Percentiles rank a stretch among this genome's conserved stretches.
Evolutionary conservation across 2,888 invertebrate species (phyloP).

Genomic region (Philereme vetulata): DNA sequence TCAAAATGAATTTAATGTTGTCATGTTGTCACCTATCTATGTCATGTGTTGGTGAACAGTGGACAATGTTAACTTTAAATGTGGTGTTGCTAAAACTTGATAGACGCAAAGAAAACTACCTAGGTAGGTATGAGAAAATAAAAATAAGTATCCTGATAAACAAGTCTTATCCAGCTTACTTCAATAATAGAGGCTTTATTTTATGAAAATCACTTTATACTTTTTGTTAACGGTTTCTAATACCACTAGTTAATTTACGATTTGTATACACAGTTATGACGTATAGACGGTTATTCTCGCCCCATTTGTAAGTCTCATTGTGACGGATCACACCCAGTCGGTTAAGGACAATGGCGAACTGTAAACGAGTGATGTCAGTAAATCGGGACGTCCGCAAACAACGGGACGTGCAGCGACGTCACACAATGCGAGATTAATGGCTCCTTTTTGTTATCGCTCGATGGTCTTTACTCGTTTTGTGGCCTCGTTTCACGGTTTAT

Average conservation of each 20-base stretch:
- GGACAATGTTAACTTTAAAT: too few species aligned
- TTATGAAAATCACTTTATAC: neutral
- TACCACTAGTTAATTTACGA: constrained; percentile 59
- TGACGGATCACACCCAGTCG: constrained; percentile 76
- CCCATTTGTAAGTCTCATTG: constrained; percentile 72
- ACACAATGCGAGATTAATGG: constrained; percentile 81
- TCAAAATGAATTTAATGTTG: too few species aligned
- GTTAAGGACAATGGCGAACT: constrained; percentile 71
- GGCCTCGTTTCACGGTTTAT: constrained; percentile 79
- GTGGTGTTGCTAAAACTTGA: too few species aligned
- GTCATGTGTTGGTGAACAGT: too few species aligned
- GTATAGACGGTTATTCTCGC: constrained; percentile 71
- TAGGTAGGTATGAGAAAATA: too few species aligned
- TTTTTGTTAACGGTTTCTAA: constrained; percentile 27
- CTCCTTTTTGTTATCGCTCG: constrained; percentile 75
- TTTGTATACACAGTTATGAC: constrained; percentile 71
- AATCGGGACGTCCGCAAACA: constrained; percentile 76
- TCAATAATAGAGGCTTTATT: too few species aligned
- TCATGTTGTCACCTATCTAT: too few species aligned
- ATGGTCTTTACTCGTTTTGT: constrained; percentile 78
- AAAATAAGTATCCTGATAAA: neutral
- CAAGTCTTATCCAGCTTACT: neutral
- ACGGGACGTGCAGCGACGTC: constrained; percentile 64
- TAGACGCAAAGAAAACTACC: too few species aligned
- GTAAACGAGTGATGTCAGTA: constrained; percentile 66